These are phyloP conservation scores for Isoperla grammatica DNA, from an alignment of 2,888 invertebrate genomes.

Conservation along the genomic window DNA sequence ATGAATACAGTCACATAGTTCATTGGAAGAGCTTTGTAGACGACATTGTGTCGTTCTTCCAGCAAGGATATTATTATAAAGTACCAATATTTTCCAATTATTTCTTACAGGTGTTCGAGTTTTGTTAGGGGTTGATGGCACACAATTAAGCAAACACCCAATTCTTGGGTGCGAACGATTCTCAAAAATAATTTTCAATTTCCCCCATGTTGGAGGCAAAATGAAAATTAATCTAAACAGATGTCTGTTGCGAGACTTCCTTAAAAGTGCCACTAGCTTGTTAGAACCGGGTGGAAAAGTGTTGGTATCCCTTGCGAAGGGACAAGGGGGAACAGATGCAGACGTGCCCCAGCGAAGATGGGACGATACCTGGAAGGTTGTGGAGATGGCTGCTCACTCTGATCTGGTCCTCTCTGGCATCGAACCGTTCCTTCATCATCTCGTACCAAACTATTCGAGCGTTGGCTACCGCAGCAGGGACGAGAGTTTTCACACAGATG, in stretches of 20 bases:
- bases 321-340: conserved; percentile 50
- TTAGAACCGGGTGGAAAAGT: conserved; percentile 42
- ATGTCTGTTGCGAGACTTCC: conserved; percentile 47
- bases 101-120: conserved; percentile 45
- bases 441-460: conserved; percentile 43
- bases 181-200: conserved; percentile 53
- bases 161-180: conserved; percentile 39
- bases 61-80: too few species aligned
- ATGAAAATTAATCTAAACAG: conserved; percentile 54
- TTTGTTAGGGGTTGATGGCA: conserved; percentile 49
- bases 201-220: conserved; percentile 57
- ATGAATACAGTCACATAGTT: too few species aligned
- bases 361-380: conserved; percentile 52
- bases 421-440: conserved; percentile 40
- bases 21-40: too few species aligned
- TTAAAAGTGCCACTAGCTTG: conserved; percentile 42
- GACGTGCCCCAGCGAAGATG: conserved; percentile 43
- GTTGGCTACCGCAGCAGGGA: conserved; percentile 46
- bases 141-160: conserved; percentile 40
- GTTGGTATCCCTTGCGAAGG: conserved; percentile 48
- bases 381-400: conserved; percentile 50
- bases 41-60: too few species aligned
- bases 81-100: not conserved
- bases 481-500: conserved; percentile 40
- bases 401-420: conserved; percentile 44